phyloP scores from a whole-genome alignment of 2,797 vertebrate genomes.

The Synanceia verrucosa region DNA sequence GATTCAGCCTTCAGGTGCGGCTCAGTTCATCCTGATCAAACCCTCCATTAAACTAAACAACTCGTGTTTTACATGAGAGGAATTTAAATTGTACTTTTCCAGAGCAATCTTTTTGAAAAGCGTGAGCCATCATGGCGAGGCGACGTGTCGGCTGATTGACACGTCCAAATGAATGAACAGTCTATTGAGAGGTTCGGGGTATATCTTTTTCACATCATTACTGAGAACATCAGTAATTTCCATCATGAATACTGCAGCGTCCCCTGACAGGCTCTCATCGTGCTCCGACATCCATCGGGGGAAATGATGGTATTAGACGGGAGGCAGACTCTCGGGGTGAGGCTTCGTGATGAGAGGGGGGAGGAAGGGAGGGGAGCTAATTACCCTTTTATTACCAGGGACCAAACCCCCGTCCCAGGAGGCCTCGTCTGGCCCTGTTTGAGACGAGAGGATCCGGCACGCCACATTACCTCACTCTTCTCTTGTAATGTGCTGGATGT shows the following conservation, averaged over 20 bases:
- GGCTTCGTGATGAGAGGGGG: conserved; percentile 59
- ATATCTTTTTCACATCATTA: conserved; percentile 75
- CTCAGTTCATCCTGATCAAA: conserved; percentile 37
- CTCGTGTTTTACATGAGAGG: conserved; percentile 18
- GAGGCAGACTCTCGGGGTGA: conserved; percentile 64
- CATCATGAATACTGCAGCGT: conserved; percentile 67
- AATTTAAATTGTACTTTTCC: conserved; percentile 29
- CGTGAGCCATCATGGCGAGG: conserved; percentile 11
- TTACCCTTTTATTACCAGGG: conserved; percentile 77
- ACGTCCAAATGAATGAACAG: conserved; percentile 53
- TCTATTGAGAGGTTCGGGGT: conserved; percentile 49
- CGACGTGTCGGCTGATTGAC: conserved; percentile 62
- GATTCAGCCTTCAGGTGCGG: conserved; percentile 4
- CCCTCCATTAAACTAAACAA: conserved; percentile 42
- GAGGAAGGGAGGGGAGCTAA: conserved; percentile 61
- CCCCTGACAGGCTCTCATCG: conserved; percentile 69
- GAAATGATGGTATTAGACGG: conserved; percentile 75
- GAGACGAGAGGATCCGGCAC: conserved; percentile 57
- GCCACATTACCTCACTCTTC: conserved; percentile 56
- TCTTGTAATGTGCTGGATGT: conserved; percentile 3
- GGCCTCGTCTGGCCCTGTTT: conserved; percentile 66
- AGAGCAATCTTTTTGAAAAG: conserved; percentile 10
- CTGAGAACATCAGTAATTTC: conserved; percentile 75
- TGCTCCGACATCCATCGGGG: conserved; percentile 65
- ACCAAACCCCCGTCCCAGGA: conserved; percentile 58